A percentile compares a stretch with the other conserved stretches of the same genome.
phyloP scores from a whole-genome alignment of 1,140 invertebrate genomes.

The Aphelenchoides besseyi region DNA sequence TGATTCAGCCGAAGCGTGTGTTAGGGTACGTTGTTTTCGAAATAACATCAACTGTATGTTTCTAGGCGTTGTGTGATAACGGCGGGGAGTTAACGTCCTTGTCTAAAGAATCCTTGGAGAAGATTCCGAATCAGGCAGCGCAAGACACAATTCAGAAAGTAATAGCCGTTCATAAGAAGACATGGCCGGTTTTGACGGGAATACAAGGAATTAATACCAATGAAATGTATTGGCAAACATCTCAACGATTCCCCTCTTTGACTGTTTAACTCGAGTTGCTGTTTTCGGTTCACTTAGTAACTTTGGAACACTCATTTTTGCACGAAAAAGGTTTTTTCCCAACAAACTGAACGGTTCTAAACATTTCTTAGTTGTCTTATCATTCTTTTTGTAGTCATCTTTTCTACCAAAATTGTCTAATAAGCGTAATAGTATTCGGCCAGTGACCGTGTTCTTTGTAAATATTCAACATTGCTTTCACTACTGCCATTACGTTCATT shows the following conservation, averaged over 20 bases:
- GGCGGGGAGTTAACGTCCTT: conserved; percentile 45
- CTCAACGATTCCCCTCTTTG: conserved; percentile 47
- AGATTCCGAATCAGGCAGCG: conserved; percentile 52
- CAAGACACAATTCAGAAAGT: conserved; percentile 62
- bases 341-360: too few relatives aligned
- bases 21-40: conserved; percentile 63
- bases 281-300: too few relatives aligned
- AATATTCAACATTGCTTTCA: neutral
- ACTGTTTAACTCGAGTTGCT: conserved; percentile 37
- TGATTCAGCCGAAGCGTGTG: conserved; percentile 93
- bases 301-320: too few relatives aligned
- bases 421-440: neutral
- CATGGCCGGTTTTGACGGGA: conserved; percentile 57
- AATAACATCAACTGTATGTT: conserved; percentile 11
- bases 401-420: neutral
- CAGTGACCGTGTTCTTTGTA: neutral
- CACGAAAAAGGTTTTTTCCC: too few relatives aligned
- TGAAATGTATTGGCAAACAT: conserved; percentile 59
- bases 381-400: too few relatives aligned
- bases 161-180: conserved; percentile 60
- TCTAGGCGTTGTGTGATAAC: conserved; percentile 56
- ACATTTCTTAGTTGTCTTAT: too few relatives aligned
- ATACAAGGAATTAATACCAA: conserved; percentile 50
- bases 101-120: conserved; percentile 42
- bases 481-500: neutral